Percentiles rank a stretch among this genome's conserved stretches.
phyloP scores from a whole-genome alignment of 37 sponge, comb jelly and placozoan genomes.

The Bolinopsis microptera region DNA sequence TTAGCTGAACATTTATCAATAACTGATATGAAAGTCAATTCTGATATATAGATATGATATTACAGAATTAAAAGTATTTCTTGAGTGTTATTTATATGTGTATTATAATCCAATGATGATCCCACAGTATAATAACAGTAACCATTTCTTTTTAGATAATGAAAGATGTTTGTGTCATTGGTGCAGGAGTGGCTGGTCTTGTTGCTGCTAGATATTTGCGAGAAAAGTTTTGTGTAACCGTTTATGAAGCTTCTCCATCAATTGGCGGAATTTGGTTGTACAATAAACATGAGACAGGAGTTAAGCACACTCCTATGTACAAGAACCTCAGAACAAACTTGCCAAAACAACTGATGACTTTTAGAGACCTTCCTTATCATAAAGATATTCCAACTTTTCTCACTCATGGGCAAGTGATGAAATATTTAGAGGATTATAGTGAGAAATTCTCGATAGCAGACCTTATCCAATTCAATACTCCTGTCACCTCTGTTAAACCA shows the following conservation, averaged over 20 bases:
- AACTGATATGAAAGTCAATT: too few relatives aligned
- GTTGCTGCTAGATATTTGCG: not conserved
- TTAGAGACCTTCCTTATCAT: constrained; percentile 1
- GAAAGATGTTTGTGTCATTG: constrained; percentile 35
- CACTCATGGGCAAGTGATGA: not conserved
- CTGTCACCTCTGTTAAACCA: not conserved
- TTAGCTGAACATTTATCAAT: too few relatives aligned
- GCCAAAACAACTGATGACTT: constrained; percentile 41
- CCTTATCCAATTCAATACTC: not conserved
- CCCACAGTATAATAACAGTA: too few relatives aligned
- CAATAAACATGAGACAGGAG: not conserved
- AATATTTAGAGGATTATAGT: not conserved
- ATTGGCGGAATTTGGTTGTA: constrained; percentile 24
- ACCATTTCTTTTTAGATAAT: not conserved
- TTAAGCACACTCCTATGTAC: constrained; percentile 1
- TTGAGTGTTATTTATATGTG: too few relatives aligned
- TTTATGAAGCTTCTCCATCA: not conserved
- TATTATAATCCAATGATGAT: too few relatives aligned
- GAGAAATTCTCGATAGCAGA: not conserved
- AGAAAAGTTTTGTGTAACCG: not conserved
- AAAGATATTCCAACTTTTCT: not conserved
- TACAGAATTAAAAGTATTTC: too few relatives aligned
- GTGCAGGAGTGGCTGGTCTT: constrained; percentile 34
- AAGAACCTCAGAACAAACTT: constrained; percentile 27
- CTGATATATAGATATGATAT: too few relatives aligned